Evolutionary conservation across 2,797 vertebrate species (phyloP).

Genomic region (Takifugu rubripes): DNA sequence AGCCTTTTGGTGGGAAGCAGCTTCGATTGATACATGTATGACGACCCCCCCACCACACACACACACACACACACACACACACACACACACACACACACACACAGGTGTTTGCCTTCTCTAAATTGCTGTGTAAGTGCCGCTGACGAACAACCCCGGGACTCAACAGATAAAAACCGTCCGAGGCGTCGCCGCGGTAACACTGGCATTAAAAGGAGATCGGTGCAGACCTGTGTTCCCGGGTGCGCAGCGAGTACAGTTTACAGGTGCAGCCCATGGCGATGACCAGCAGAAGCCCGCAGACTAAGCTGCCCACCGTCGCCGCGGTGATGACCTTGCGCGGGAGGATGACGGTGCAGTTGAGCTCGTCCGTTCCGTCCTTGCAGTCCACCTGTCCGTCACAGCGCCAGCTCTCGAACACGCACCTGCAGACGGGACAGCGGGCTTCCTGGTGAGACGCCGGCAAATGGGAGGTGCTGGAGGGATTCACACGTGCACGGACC

Average conservation of each 20-base stretch:
- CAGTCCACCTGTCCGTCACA: slow-evolving; percentile 91
- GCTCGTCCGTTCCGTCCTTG: slow-evolving; percentile 85
- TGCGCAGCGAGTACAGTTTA: slow-evolving; percentile 88
- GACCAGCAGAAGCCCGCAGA: slow-evolving; percentile 88
- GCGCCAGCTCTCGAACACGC: slow-evolving; percentile 91
- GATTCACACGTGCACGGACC: slow-evolving; percentile 47
- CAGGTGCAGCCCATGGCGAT: slow-evolving; percentile 92
- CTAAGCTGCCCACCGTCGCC: slow-evolving; percentile 86
- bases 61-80: too few species aligned
- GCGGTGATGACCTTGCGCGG: slow-evolving; percentile 92
- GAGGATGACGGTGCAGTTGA: slow-evolving; percentile 81
- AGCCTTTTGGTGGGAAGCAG: too few species aligned
- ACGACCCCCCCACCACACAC: too few species aligned
- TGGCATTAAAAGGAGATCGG: not conserved
- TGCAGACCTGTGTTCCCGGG: slow-evolving; percentile 84
- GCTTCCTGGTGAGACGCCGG: not conserved
- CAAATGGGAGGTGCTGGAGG: too few species aligned
- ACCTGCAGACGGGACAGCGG: slow-evolving; percentile 56
- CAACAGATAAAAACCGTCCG: too few species aligned
- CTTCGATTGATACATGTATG: too few species aligned
- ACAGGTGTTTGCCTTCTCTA: too few species aligned
- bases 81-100: not conserved
- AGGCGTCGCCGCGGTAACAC: not conserved
- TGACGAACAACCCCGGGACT: not conserved
- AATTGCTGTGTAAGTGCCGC: not conserved